phyloP scores from a whole-genome alignment of 2,113 vertebrate species.

The Brevimyrus niger region DNA sequence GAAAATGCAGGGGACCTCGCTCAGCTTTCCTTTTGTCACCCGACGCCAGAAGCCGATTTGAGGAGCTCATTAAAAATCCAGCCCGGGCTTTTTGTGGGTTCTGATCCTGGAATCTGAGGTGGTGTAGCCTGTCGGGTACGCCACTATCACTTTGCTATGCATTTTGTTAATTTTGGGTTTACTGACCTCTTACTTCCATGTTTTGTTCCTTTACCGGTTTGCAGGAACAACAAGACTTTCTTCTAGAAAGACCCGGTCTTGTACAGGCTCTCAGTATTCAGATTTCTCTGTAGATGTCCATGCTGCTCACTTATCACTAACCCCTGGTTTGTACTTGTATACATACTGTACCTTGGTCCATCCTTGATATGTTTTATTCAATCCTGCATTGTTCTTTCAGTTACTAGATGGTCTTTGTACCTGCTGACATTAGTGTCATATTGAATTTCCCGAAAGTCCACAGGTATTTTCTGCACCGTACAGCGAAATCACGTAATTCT shows the following conservation, averaged over 20 bases:
- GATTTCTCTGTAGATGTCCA: neutral
- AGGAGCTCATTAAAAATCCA: neutral
- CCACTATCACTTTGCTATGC: neutral
- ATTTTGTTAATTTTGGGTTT: neutral
- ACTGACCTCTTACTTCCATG: neutral
- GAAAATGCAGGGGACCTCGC: neutral
- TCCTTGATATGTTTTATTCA: neutral
- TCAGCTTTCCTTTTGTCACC: neutral
- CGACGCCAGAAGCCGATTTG: neutral
- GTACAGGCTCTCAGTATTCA: neutral
- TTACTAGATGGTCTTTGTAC: neutral
- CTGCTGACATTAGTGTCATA: neutral
- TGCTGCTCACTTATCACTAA: neutral
- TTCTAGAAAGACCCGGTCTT: neutral
- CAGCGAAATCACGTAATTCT: neutral
- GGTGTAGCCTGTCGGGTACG: neutral
- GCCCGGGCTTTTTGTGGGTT: neutral
- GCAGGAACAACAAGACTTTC: neutral
- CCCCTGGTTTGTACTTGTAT: neutral
- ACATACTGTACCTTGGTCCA: neutral
- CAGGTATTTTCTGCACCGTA: neutral
- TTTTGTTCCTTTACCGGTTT: neutral
- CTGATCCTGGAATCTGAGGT: neutral
- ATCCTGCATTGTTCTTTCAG: neutral
- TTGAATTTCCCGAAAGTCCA: neutral